These are phyloP conservation scores for Synergus umbraculus DNA, from an alignment of 2,888 invertebrate species.

Conservation along the genomic window DNA sequence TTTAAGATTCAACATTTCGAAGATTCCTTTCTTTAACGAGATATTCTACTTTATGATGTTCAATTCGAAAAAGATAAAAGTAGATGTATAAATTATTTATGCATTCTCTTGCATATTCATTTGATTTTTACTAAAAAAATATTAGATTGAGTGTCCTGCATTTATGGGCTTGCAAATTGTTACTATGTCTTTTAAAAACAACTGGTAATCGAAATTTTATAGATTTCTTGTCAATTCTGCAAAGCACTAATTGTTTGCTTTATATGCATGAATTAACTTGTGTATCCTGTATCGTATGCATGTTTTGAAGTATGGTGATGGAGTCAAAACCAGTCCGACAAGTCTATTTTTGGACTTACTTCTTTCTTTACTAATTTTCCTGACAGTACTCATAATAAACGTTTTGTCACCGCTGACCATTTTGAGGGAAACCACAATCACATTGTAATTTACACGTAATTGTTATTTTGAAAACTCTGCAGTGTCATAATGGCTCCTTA, in stretches of 20 bases:
- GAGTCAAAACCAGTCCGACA: constrained; percentile 15
- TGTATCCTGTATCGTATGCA: not conserved
- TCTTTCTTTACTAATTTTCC: constrained; percentile 31
- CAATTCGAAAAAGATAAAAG: not conserved
- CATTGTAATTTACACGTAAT: not conserved
- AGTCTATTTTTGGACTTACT: constrained; percentile 32
- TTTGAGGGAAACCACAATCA: not conserved
- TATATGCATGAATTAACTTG: constrained; percentile 17
- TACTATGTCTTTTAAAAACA: not conserved
- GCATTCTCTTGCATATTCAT: not conserved
- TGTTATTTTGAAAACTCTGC: not conserved
- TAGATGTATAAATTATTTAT: not conserved
- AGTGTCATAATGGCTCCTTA: not conserved
- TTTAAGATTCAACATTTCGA: not conserved
- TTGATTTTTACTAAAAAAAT: not conserved
- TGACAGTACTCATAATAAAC: not conserved
- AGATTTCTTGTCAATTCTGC: not conserved
- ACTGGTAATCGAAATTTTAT: constrained; percentile 6
- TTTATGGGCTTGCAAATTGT: not conserved
- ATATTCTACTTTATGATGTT: not conserved
- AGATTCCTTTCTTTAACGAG: not conserved
- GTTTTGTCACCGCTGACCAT: not conserved
- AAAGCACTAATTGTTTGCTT: constrained; percentile 19
- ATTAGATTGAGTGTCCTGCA: not conserved
- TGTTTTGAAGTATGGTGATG: not conserved